Base-by-base conservation (phyloP, 2,113 vertebrate species). In the Archocentrus centrarchus region DNA sequence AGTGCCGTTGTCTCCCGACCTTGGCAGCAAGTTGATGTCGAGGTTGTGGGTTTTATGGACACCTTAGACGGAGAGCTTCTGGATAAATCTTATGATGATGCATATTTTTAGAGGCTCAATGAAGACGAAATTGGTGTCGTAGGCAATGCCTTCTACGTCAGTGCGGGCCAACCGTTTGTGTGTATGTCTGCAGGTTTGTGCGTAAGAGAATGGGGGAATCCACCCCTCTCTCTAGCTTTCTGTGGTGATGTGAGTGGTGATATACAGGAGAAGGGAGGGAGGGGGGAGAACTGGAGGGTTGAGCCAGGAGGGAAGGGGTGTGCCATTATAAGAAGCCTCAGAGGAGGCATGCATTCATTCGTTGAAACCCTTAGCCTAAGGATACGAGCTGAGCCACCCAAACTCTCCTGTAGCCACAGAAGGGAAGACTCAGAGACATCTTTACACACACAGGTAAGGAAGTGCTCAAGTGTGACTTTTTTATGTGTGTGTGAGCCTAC, bases 301-400 rank as follows among this genome's bases (percentile, higher is more conserved):
- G 94, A 91, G 91, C 91, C 89, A 92, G 91, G 90, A 93, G 92
- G 93, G 90, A 95, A 95, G 95, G 94, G 95, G 94, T 92, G 94
- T 94, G 94, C 93, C 90, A 75, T 88, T 96, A 96, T 96, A 96
- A 96, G 94, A 93, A 95, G 93, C 92, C 94, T 94, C 93, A 95
- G 94, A 93, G 92, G 92, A 94, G 91, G 90, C 86, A 91, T 81
- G 88, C 86, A 37, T 89, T 94, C 94, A 96, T 93, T 95, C 93
- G 93, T 93, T 92, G 88, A 92, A 94, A 93, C 91, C 93, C 90
- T 88, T 75, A 93, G 94, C 88, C 92, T 86, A 81, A 92, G 94
- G 95, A 94, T 94, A 95, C 93, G 35, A 95, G 93, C 93, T 78
- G 87, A 94, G 82, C 82, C 88, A 76, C 78, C 47, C 70, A 59